Conservation (phyloP, 1,140 invertebrate genomes). For the Trichonephila clavata region DNA sequence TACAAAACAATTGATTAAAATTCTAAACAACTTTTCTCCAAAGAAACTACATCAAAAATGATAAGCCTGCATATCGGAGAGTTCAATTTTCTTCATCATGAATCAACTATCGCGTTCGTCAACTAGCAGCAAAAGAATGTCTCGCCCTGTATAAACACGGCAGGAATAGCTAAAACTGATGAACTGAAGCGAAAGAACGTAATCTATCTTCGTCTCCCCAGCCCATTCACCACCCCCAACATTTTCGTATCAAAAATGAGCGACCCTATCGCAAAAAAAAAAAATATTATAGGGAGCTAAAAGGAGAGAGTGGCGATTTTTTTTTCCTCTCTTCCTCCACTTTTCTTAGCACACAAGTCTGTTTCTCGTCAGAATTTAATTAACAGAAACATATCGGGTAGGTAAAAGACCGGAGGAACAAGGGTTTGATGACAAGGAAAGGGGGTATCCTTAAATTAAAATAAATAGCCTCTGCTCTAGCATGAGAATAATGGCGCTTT, state of each 20-base stretch:
- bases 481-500: background rate
- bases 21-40: background rate
- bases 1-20: background rate
- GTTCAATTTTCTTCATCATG: constrained; percentile 30
- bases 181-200: constrained; percentile 45
- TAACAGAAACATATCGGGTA: constrained; percentile 44
- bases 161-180: constrained; percentile 40
- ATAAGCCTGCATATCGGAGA: background rate
- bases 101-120: background rate
- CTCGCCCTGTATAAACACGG: constrained; percentile 13
- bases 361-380: constrained; percentile 54
- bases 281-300: constrained; percentile 27
- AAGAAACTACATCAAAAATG: background rate
- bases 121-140: constrained; percentile 8
- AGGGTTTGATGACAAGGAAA: constrained; percentile 8
- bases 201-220: constrained; percentile 37
- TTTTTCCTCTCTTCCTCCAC: background rate
- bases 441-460: constrained; percentile 26
- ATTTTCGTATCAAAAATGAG: constrained; percentile 36
- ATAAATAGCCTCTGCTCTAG: constrained; percentile 33
- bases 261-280: background rate
- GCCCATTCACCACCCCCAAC: constrained; percentile 2
- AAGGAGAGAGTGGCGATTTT: background rate
- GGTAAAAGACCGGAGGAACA: constrained; percentile 30
- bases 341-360: constrained; percentile 1